These are phyloP conservation scores for Strigamia maritima DNA, from an alignment of 2,888 invertebrate species.

Conservation along the genomic window DNA sequence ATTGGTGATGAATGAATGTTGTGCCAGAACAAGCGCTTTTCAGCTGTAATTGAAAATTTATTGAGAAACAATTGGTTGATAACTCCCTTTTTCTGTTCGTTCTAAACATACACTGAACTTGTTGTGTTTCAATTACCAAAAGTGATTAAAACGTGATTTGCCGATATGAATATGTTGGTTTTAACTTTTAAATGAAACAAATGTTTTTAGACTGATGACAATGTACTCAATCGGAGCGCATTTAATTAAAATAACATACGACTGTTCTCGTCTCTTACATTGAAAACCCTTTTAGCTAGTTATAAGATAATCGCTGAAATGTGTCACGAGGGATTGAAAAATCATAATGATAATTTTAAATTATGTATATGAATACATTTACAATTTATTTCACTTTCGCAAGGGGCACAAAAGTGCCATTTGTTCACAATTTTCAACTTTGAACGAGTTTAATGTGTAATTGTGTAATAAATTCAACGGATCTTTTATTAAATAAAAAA, in stretches of 20 bases:
- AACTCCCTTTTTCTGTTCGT: no score
- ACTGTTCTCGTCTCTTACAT: not conserved
- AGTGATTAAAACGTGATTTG: no score
- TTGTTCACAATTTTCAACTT: not conserved
- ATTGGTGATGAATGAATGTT: no score
- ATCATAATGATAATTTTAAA: not conserved
- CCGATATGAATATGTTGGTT: no score
- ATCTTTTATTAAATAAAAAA: not conserved
- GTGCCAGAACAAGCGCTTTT: no score
- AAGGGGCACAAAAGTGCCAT: not conserved
- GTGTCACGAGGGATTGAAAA: not conserved
- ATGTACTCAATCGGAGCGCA: not conserved
- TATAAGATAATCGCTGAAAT: not conserved
- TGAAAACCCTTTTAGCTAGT: not conserved
- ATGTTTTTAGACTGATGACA: no score
- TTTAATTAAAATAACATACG: not conserved
- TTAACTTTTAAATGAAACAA: no score
- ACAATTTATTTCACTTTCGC: not conserved
- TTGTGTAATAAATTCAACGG: not conserved
- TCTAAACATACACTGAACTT: no score
- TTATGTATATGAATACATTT: not conserved
- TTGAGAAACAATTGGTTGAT: no score
- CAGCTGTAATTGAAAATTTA: no score
- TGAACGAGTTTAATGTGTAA: not conserved
- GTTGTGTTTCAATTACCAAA: no score